Evolutionary conservation across 1,140 invertebrate species (phyloP).

Genomic region (Planococcus citri): DNA sequence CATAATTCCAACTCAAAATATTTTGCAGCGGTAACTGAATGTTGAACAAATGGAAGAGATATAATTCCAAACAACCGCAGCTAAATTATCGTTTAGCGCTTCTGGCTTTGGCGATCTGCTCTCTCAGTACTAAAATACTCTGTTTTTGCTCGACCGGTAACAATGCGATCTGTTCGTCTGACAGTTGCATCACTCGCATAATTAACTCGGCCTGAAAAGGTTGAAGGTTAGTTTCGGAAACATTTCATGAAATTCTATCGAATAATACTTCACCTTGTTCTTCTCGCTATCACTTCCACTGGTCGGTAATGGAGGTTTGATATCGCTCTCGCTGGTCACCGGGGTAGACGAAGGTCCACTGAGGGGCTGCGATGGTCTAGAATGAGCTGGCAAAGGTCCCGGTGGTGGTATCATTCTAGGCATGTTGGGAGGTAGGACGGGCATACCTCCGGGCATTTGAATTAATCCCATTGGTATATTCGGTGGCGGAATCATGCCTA

Average conservation of each 20-base stretch:
- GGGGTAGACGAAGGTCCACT: not conserved
- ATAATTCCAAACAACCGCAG: too few species aligned
- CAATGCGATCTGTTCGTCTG: constrained; percentile 94
- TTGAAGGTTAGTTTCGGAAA: not conserved
- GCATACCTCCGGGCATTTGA: not conserved
- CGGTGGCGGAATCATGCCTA: not conserved
- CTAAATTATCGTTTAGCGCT: constrained; percentile 23
- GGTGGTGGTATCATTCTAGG: not conserved
- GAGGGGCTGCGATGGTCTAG: not conserved
- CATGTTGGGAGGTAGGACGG: not conserved
- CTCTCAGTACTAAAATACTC: constrained; percentile 92
- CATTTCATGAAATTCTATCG: constrained; percentile 23
- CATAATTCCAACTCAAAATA: too few species aligned
- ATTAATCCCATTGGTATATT: not conserved
- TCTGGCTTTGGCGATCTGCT: constrained; percentile 72
- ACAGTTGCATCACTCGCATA: constrained; percentile 96
- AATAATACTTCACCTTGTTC: not conserved
- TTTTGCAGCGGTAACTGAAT: too few species aligned
- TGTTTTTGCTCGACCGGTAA: constrained; percentile 91
- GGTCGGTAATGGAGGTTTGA: not conserved
- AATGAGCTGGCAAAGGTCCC: not conserved
- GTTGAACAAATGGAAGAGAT: too few species aligned
- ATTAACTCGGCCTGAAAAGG: constrained; percentile 76
- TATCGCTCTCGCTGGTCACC: not conserved
- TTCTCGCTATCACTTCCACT: not conserved